These are phyloP conservation scores for Leptopilina syphax DNA, from an alignment of 2,888 invertebrate genomes.

Conservation along the genomic window DNA sequence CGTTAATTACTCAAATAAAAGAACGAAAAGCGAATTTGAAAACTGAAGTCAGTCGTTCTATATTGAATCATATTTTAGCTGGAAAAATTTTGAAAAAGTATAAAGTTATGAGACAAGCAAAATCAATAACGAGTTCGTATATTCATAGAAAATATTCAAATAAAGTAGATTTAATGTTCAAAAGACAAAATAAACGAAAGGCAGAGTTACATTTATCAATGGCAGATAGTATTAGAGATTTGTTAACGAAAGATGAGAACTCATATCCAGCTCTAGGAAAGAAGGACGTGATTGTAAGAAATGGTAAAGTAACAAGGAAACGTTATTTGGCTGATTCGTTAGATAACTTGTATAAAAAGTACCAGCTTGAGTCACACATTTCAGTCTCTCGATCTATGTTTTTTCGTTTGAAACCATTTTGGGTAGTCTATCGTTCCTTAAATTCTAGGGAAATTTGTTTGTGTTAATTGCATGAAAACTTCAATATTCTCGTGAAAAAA, in stretches of 20 bases:
- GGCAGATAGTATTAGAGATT: constrained; percentile 37
- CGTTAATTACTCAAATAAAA: constrained; percentile 36
- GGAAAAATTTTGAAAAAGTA: constrained; percentile 44
- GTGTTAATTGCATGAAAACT: constrained; percentile 44
- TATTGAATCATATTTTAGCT: constrained; percentile 33
- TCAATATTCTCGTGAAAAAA: constrained; percentile 41
- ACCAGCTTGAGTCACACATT: constrained; percentile 24
- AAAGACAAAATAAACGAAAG: constrained; percentile 42
- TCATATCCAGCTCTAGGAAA: constrained; percentile 41
- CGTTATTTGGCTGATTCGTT: constrained; percentile 39
- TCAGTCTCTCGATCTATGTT: constrained; percentile 40
- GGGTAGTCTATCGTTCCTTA: constrained; percentile 42
- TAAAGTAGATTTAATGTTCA: constrained; percentile 20
- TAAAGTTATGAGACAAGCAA: constrained; percentile 31
- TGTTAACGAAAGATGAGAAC: constrained; percentile 43
- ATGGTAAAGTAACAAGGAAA: constrained; percentile 43
- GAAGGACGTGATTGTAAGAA: constrained; percentile 36
- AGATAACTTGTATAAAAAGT: constrained; percentile 42
- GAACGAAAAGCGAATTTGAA: constrained; percentile 27
- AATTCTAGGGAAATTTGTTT: constrained; percentile 44
- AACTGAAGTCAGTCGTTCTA: constrained; percentile 36
- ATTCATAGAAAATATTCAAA: constrained; percentile 35
- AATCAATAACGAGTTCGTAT: constrained; percentile 28
- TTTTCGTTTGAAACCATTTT: constrained; percentile 45
- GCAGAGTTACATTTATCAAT: constrained; percentile 14